Evolutionary conservation across 2,888 invertebrate species (phyloP), one percentile per base, ranked within the genome.

Genomic region (Dicycla oo): DNA sequence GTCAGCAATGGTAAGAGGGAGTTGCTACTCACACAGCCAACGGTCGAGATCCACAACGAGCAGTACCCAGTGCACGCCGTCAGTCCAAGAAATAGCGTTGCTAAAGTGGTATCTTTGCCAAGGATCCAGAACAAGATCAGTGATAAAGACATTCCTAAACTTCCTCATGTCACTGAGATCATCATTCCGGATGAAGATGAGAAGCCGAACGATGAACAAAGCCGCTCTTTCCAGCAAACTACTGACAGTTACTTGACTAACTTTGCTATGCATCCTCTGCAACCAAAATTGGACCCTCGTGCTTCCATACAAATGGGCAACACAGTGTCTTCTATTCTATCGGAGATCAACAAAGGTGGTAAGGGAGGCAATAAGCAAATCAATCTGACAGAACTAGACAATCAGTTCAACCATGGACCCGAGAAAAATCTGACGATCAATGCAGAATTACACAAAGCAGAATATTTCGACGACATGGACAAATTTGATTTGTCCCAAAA

Each of bases 91-190:
- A 96, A 95, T 88, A 94, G 94, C 84, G 93, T 95, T 78, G 95
- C 95, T 47, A 94, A 95, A 88, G 94, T 96, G 54, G 93, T 95
- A 67, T 93, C 95, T 63, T 87, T 95, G 82, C 92, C 94, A 61
- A 90, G 96, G 85, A 95, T 96, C 81, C 94, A 95, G 82, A 94
- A 92, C 84, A 94, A 94, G 88, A 96, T 94, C 86, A 94, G 91
- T 91, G 96, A 93, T 88, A 96, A 95, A 84, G 97, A 97, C 88
- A 97, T 97, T 91, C 97, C 97, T 77, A 97, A 97, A 94, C 96
- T 97, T 88, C 97, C 97, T 53, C 97, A 97, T 92, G 97, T 97
- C 78, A 97, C 97, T 56, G 97, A 97, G 90, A 97, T 97, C 69
- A 97, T 97, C 74, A 97, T 97, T 76, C 97, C 97, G 0, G 97